phyloP scores from a whole-genome alignment of 2,888 invertebrate species.

The Anoncus sp. region DNA sequence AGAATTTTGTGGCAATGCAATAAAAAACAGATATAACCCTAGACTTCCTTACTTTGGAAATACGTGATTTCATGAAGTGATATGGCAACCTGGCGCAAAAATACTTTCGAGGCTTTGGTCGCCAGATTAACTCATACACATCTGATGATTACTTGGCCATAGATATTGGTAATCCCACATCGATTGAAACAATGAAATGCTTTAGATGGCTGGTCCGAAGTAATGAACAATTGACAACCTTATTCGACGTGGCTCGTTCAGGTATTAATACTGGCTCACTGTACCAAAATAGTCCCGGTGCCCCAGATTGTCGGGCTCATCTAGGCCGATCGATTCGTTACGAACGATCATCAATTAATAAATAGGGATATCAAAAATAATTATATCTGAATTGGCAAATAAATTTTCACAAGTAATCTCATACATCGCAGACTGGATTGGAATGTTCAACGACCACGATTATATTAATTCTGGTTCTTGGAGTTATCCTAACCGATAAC shows the following conservation, averaged over 20 bases:
- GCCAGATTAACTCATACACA: background rate
- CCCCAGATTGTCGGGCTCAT: constrained; percentile 5
- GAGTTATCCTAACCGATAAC: too few relatives aligned
- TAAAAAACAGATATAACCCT: background rate
- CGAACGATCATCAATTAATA: constrained; percentile 16
- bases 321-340: constrained; percentile 34
- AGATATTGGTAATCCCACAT: background rate
- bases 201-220: background rate
- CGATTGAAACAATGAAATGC: background rate
- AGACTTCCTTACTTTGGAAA: background rate
- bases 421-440: background rate
- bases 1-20: background rate
- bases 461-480: background rate
- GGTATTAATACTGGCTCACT: constrained; percentile 15
- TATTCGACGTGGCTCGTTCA: constrained; percentile 1
- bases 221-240: background rate
- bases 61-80: constrained; percentile 13
- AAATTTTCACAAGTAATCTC: background rate
- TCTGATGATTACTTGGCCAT: background rate
- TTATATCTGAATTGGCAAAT: constrained; percentile 3
- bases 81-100: constrained; percentile 25
- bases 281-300: background rate
- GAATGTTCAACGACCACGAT: background rate
- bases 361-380: constrained; percentile 1
- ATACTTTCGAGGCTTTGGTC: background rate